These are phyloP conservation scores for Anabas testudineus DNA, from an alignment of 2,797 vertebrate species.

Conservation along the genomic window DNA sequence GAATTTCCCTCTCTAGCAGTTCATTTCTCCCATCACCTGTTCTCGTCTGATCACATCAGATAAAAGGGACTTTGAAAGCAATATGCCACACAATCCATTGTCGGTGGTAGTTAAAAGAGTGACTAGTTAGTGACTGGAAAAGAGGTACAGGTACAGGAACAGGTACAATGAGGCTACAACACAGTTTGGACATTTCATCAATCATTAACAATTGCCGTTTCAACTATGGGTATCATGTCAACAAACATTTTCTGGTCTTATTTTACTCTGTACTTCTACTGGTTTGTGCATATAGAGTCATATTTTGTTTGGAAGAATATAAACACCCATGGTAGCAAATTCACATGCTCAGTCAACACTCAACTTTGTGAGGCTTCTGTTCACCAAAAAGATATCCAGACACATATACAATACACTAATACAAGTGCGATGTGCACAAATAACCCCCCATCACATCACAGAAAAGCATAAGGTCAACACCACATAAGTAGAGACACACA, in stretches of 20 bases:
- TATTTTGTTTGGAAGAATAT: too few relatives aligned
- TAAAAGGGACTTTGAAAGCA: constrained; percentile 16
- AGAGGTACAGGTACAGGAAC: not conserved
- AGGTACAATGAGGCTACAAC: not conserved
- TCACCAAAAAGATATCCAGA: not conserved
- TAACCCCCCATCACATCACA: constrained; percentile 43
- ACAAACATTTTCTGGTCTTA: too few relatives aligned
- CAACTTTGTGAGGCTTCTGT: too few relatives aligned
- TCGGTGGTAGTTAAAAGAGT: constrained; percentile 35
- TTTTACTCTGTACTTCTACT: too few relatives aligned
- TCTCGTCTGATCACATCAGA: constrained; percentile 42
- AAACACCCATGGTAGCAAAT: too few relatives aligned
- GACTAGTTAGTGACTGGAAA: constrained; percentile 12
- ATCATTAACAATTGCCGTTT: too few relatives aligned
- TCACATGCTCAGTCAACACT: too few relatives aligned
- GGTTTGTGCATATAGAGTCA: too few relatives aligned
- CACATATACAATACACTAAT: constrained; percentile 26
- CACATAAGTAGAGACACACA: constrained; percentile 53
- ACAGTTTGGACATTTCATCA: too few relatives aligned
- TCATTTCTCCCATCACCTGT: constrained; percentile 47
- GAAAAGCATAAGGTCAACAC: constrained; percentile 26
- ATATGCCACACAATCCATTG: not conserved
- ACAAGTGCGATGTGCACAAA: constrained; percentile 40
- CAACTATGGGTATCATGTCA: too few relatives aligned
- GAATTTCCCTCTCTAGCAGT: constrained; percentile 76